phyloP scores from a whole-genome alignment of 2,113 vertebrate species.

The Anoura caudifer region DNA sequence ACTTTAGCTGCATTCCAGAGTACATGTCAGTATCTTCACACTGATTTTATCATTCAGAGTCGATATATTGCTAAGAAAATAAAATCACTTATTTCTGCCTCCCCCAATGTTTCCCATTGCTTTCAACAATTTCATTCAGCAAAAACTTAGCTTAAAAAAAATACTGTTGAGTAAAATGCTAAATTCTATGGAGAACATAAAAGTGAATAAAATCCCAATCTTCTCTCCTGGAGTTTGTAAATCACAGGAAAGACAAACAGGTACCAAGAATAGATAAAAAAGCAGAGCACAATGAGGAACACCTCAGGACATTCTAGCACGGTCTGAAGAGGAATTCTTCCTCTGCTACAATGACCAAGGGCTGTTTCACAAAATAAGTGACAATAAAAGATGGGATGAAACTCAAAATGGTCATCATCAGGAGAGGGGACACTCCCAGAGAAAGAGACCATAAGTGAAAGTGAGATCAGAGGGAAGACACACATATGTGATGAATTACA shows the following conservation, averaged over 20 bases:
- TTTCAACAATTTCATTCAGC: not conserved
- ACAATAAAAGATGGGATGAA: not conserved
- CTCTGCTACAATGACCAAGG: not conserved
- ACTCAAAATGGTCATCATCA: not conserved
- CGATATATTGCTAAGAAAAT: not conserved
- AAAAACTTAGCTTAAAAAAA: not conserved
- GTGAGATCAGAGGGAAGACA: not conserved
- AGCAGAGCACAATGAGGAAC: not conserved
- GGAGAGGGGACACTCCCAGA: not conserved
- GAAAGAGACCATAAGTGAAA: not conserved
- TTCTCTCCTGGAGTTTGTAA: not conserved
- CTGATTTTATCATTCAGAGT: not conserved
- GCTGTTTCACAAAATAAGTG: not conserved
- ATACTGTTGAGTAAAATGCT: not conserved
- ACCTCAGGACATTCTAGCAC: not conserved
- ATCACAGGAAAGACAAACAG: not conserved
- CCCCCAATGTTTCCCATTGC: not conserved
- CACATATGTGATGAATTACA: accelerated
- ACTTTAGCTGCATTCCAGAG: not conserved
- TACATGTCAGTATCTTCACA: not conserved
- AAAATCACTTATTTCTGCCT: not conserved
- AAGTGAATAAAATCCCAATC: not conserved
- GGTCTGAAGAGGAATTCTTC: not conserved
- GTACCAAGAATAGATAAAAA: not conserved
- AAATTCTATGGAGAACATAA: not conserved